Conservation (phyloP, 35 echinoderm and acorn worm species). For the Heliocidaris erythrogramma region DNA sequence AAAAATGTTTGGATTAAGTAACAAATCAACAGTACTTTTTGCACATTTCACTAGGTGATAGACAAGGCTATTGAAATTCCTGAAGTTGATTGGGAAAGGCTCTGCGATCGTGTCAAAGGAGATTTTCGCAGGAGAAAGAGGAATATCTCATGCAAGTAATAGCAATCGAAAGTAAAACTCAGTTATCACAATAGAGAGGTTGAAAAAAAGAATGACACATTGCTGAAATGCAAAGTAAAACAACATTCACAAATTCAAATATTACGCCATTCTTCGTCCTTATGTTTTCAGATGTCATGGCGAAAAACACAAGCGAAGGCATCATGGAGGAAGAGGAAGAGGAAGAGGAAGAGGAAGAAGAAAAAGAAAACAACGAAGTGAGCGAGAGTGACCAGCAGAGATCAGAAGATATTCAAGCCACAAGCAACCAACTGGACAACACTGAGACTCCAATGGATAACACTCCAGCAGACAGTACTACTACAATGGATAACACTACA, state of each 20-base stretch:
- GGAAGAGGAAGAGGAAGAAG: constrained; percentile 29
- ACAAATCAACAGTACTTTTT: too few species aligned
- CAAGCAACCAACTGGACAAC: neutral
- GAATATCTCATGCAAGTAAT: neutral
- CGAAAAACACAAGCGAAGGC: neutral
- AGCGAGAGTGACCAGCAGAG: neutral
- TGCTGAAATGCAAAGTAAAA: neutral
- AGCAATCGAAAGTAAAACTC: neutral
- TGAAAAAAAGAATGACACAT: neutral
- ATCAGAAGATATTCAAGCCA: neutral
- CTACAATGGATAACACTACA: neutral
- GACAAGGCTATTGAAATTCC: too few species aligned
- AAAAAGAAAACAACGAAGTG: neutral
- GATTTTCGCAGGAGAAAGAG: too few species aligned
- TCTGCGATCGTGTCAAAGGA: too few species aligned
- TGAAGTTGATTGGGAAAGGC: too few species aligned
- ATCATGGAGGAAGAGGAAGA: constrained; percentile 49
- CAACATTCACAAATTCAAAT: neutral
- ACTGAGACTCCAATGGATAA: neutral
- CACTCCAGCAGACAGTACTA: neutral
- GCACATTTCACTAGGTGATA: too few species aligned
- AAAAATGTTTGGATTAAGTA: too few species aligned
- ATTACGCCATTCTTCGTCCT: neutral
- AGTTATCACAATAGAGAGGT: neutral
- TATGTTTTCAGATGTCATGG: neutral